Conservation (phyloP, 2,888 invertebrate genomes). For the Chaitophorus viminalis region DNA sequence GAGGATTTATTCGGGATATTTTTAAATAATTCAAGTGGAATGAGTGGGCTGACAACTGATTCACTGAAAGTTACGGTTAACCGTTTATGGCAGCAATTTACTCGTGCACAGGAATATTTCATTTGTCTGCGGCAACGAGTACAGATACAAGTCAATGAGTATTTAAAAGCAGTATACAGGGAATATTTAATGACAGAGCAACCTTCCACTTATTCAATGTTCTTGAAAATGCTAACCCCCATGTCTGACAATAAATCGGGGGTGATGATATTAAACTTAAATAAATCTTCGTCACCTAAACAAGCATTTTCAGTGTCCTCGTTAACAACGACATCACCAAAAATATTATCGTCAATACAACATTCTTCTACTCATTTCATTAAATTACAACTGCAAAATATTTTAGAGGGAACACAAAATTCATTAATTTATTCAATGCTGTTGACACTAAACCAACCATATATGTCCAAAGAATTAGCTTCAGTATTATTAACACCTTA, state of each 20-base stretch:
- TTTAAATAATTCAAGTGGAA: not conserved
- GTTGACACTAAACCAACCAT: conserved; percentile 1
- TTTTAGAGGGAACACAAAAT: not conserved
- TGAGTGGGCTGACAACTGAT: not conserved
- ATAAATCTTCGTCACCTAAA: not conserved
- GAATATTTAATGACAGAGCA: not conserved
- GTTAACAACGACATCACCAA: not conserved
- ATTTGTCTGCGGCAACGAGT: not conserved
- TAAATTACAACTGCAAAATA: not conserved
- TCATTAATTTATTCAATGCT: not conserved
- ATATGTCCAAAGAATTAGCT: not conserved
- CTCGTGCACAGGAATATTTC: not conserved
- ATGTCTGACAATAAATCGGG: not conserved
- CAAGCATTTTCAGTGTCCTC: not conserved
- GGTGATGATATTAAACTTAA: not conserved
- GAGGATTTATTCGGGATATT: not conserved
- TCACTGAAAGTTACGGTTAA: not conserved
- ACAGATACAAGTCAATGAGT: not conserved
- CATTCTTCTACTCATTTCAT: not conserved
- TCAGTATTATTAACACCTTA: not conserved
- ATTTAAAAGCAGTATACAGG: not conserved
- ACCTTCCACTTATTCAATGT: not conserved
- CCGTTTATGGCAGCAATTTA: not conserved
- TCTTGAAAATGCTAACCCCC: not conserved
- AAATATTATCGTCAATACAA: not conserved